Percentiles rank a stretch among this genome's conserved stretches.
phyloP scores from a whole-genome alignment of 1,140 invertebrate genomes.

The Amyelois transitella region DNA sequence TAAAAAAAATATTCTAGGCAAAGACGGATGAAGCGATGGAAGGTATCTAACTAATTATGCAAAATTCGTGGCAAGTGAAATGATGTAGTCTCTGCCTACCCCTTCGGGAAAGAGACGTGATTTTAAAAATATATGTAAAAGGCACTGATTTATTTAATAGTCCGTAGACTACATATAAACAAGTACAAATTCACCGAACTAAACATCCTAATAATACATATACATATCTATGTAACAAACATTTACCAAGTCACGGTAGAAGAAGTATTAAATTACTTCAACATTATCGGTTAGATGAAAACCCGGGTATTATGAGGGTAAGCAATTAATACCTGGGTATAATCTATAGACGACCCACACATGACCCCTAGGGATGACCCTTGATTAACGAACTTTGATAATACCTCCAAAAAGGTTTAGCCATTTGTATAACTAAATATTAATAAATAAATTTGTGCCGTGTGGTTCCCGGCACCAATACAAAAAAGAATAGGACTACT shows the following conservation, averaged over 20 bases:
- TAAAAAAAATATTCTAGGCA: too few relatives aligned
- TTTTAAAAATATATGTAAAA: too few relatives aligned
- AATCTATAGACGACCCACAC: not conserved
- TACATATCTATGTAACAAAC: not conserved
- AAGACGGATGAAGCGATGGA: too few relatives aligned
- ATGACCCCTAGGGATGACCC: not conserved
- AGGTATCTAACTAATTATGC: too few relatives aligned
- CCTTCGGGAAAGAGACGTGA: too few relatives aligned
- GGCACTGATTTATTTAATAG: too few relatives aligned
- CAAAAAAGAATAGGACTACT: too few relatives aligned
- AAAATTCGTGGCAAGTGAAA: too few relatives aligned
- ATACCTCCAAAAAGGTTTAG: not conserved
- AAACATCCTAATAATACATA: not conserved
- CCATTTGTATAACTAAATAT: not conserved
- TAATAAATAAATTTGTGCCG: not conserved
- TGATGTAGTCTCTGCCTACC: too few relatives aligned
- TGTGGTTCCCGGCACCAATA: not conserved
- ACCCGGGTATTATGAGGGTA: not conserved
- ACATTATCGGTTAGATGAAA: not conserved
- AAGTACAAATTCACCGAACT: too few relatives aligned
- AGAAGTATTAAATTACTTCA: not conserved
- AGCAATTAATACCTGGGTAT: not conserved
- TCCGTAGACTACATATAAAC: too few relatives aligned
- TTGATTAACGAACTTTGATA: not conserved
- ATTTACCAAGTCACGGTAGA: not conserved